These are phyloP conservation scores for Leptoclinus maculatus DNA, from an alignment of 2,797 vertebrate genomes.

Conservation along the genomic window DNA sequence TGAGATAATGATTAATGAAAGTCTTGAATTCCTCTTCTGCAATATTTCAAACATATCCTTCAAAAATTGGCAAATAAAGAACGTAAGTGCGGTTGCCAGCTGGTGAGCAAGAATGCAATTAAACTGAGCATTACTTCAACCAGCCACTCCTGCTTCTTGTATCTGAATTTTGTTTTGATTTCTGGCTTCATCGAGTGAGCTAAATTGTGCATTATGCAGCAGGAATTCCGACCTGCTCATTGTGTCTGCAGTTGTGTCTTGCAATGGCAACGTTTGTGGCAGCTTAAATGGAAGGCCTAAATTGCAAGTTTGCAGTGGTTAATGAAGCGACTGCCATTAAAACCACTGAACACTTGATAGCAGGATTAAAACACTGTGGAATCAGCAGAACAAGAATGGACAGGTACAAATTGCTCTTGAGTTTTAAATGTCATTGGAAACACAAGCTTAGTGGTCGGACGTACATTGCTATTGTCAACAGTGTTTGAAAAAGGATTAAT, in stretches of 20 bases:
- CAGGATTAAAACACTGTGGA: slow-evolving; percentile 20
- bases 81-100: neutral
- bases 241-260: neutral
- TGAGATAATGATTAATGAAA: neutral
- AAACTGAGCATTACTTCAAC: neutral
- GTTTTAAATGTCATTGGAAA: slow-evolving; percentile 7
- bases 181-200: neutral
- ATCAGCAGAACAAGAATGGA: slow-evolving; percentile 22
- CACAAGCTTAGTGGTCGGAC: neutral
- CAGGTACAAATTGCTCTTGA: slow-evolving; percentile 21
- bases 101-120: neutral
- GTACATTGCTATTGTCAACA: neutral
- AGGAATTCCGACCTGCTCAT: neutral
- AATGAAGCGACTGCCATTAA: slow-evolving; percentile 28
- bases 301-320: slow-evolving; percentile 33
- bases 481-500: neutral
- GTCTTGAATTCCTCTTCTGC: neutral
- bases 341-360: slow-evolving; percentile 12
- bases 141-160: neutral
- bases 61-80: neutral
- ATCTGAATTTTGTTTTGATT: neutral
- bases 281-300: slow-evolving; percentile 7
- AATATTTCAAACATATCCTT: neutral
- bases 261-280: neutral
- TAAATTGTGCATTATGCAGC: neutral